phyloP scores from a whole-genome alignment of 64 coral and sea anemone genomes.

The Acropora tenuis region DNA sequence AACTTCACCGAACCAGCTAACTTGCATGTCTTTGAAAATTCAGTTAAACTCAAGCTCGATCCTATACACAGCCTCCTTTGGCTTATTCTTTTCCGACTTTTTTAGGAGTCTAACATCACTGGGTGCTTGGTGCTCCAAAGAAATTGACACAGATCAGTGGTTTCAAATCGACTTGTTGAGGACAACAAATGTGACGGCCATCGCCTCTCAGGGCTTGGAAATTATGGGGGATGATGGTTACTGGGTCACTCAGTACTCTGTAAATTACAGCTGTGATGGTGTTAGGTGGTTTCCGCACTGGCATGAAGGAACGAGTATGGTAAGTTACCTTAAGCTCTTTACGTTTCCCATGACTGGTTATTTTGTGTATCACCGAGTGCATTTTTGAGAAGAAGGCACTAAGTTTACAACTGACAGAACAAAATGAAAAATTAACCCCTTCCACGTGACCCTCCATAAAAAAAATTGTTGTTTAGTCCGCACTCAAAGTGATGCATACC shows the following conservation, averaged over 20 bases:
- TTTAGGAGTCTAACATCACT: slow-evolving; percentile 43
- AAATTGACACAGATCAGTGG: slow-evolving; percentile 56
- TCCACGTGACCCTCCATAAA: too few species aligned
- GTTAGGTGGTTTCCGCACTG: slow-evolving; percentile 59
- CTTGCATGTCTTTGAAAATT: too few species aligned
- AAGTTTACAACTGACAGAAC: too few species aligned
- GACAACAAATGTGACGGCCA: slow-evolving; percentile 39
- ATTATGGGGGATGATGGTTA: slow-evolving; percentile 23
- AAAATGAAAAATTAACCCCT: too few species aligned
- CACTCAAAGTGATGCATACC: too few species aligned
- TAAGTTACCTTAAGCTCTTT: not conserved
- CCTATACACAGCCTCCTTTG: too few species aligned
- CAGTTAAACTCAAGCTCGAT: too few species aligned
- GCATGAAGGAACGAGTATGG: not conserved
- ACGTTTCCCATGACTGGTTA: too few species aligned
- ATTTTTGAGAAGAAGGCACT: too few species aligned
- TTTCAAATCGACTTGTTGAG: slow-evolving; percentile 73
- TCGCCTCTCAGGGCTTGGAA: slow-evolving; percentile 77
- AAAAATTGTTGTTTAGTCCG: too few species aligned
- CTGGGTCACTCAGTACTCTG: slow-evolving; percentile 80
- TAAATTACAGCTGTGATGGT: slow-evolving; percentile 87
- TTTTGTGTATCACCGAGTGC: too few species aligned
- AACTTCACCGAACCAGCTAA: too few species aligned
- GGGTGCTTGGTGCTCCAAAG: slow-evolving; percentile 77
- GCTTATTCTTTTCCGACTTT: not conserved